Evolutionary conservation across 2,888 invertebrate species (phyloP).

Genomic region (Trypoxylon attenuatum): DNA sequence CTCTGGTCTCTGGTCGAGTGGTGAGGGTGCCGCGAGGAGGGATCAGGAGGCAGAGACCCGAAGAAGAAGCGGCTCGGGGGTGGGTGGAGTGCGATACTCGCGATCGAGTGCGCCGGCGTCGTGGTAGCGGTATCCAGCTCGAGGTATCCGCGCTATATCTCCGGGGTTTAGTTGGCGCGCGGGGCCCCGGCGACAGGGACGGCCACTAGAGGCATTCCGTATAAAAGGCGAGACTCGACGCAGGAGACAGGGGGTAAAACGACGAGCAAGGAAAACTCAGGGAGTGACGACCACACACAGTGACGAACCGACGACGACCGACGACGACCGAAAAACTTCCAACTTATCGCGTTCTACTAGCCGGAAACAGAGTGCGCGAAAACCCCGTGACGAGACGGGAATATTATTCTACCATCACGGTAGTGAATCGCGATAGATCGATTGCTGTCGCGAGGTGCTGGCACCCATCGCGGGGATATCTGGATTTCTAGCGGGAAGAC

Average conservation of each 20-base stretch:
- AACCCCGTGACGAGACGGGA: neutral
- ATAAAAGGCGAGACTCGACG: constrained; percentile 47
- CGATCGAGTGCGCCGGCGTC: constrained; percentile 50
- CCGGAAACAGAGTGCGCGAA: neutral
- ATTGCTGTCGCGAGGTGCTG: neutral
- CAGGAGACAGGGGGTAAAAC: constrained; percentile 25
- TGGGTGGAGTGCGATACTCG: constrained; percentile 5
- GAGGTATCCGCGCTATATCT: constrained; percentile 59
- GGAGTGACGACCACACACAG: constrained; percentile 50
- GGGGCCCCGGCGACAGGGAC: constrained; percentile 74
- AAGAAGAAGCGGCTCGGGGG: constrained; percentile 31
- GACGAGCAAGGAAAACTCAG: constrained; percentile 39
- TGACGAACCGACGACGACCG: constrained; percentile 46
- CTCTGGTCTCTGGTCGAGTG: too few species aligned
- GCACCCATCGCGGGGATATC: neutral
- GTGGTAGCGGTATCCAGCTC: constrained; percentile 31
- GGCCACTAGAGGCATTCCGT: constrained; percentile 59
- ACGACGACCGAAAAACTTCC: constrained; percentile 45
- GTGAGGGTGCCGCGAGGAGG: neutral
- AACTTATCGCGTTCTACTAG: neutral
- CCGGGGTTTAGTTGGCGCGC: constrained; percentile 74
- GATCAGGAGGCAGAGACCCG: neutral
- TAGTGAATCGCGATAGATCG: neutral
- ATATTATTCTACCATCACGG: neutral
- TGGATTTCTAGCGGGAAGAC: neutral